phyloP scores from a whole-genome alignment of 2,888 invertebrate species.

The Scaptomyza parva region DNA sequence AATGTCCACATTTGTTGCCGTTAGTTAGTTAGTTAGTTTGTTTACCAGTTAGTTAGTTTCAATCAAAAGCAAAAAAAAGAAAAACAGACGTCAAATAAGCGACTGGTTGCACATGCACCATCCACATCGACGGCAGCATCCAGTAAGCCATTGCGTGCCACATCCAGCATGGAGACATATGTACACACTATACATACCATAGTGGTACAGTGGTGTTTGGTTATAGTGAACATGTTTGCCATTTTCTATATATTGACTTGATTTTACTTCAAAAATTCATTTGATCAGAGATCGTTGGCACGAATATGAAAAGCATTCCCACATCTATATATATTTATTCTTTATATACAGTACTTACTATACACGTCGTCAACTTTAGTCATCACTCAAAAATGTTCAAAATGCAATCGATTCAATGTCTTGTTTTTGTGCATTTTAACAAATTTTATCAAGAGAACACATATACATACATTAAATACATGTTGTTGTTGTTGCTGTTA shows the following conservation, averaged over 20 bases:
- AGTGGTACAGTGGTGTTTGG: constrained; percentile 46
- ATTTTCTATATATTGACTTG: too few relatives aligned
- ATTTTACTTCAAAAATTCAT: too few relatives aligned
- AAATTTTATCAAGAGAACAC: too few relatives aligned
- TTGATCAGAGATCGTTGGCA: too few relatives aligned
- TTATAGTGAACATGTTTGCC: background rate
- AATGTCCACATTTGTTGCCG: constrained; percentile 4
- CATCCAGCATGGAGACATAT: constrained; percentile 63
- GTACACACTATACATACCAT: constrained; percentile 23
- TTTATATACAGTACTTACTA: too few relatives aligned
- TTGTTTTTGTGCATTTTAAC: too few relatives aligned
- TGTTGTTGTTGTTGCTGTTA: too few relatives aligned
- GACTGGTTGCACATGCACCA: constrained; percentile 39
- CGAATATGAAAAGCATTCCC: too few relatives aligned
- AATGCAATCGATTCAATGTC: constrained; percentile 4
- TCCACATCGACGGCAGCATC: constrained; percentile 24
- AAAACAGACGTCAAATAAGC: too few relatives aligned
- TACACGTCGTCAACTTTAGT: too few relatives aligned
- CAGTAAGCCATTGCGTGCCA: constrained; percentile 38
- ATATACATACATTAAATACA: too few relatives aligned
- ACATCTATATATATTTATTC: too few relatives aligned
- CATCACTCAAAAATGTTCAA: background rate
- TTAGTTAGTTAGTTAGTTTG: background rate
- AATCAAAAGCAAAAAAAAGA: background rate
- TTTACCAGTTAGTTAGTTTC: constrained; percentile 12